These are phyloP conservation scores for Ochlodes sylvanus DNA, from an alignment of 2,888 invertebrate species.

Conservation along the genomic window DNA sequence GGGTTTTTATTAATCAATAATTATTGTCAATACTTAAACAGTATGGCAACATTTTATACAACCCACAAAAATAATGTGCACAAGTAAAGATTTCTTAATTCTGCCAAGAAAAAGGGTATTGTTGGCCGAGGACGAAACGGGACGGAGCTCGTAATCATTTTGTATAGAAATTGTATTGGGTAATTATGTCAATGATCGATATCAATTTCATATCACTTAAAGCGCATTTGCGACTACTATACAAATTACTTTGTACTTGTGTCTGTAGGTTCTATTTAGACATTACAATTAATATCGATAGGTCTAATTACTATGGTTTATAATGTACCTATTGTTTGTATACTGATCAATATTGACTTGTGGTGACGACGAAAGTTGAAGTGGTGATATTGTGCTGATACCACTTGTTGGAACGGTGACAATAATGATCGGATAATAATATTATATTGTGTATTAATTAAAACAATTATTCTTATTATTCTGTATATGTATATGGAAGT, in stretches of 20 bases:
- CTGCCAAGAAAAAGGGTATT: slow-evolving; percentile 1
- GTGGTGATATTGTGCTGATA: slow-evolving; percentile 21
- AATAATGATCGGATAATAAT: slow-evolving; percentile 49
- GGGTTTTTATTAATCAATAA: too few species aligned
- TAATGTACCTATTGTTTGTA: neutral
- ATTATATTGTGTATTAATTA: neutral
- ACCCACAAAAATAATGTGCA: too few species aligned
- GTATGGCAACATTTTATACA: too few species aligned
- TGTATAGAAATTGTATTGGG: slow-evolving; percentile 68
- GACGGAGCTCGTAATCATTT: slow-evolving; percentile 32
- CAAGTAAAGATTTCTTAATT: neutral
- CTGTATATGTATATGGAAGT: neutral
- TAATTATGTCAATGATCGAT: slow-evolving; percentile 80
- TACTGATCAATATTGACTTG: slow-evolving; percentile 20
- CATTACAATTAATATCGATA: slow-evolving; percentile 38
- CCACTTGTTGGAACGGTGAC: slow-evolving; percentile 57
- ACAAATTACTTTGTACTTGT: slow-evolving; percentile 51
- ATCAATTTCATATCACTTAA: slow-evolving; percentile 81
- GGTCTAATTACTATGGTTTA: neutral
- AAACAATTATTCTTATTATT: too few species aligned
- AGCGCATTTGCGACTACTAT: slow-evolving; percentile 62
- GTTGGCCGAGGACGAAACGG: neutral
- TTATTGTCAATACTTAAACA: too few species aligned
- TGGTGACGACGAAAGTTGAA: neutral
- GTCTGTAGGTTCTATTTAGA: slow-evolving; percentile 45